phyloP scores from a whole-genome alignment of 2,113 vertebrate species.

The Camelus bactrianus region DNA sequence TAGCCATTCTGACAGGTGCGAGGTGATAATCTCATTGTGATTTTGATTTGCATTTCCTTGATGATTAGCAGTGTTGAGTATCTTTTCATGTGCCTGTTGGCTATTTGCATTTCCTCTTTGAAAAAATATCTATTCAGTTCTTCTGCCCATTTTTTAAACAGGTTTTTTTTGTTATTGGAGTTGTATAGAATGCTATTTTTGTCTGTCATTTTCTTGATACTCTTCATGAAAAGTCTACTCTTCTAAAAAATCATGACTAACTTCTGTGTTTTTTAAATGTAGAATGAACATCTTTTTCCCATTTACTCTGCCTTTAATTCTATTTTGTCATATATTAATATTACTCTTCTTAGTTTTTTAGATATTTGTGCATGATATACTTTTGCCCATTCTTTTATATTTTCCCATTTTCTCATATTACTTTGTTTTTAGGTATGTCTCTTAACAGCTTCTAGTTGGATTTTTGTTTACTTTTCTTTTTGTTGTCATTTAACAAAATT shows the following conservation, averaged over 20 bases:
- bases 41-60: background rate
- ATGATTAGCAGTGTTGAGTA: background rate
- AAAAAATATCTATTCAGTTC: background rate
- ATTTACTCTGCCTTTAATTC: slow-evolving; percentile 47
- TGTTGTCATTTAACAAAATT: background rate
- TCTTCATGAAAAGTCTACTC: background rate
- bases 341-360: background rate
- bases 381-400: slow-evolving; percentile 9
- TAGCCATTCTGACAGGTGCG: background rate
- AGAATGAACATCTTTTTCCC: background rate
- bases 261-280: slow-evolving; percentile 10
- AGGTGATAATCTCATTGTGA: background rate
- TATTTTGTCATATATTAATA: background rate
- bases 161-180: background rate
- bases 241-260: background rate
- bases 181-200: background rate
- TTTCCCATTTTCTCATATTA: slow-evolving; percentile 20
- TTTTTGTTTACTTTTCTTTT: slow-evolving; percentile 40
- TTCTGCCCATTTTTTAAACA: background rate
- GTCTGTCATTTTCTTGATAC: background rate
- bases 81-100: background rate
- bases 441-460: background rate
- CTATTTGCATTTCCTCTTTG: background rate
- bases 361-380: background rate
- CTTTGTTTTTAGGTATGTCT: slow-evolving; percentile 3